A percentile compares a stretch with the other conserved stretches of the same genome.
Evolutionary conservation across 1,140 invertebrate species (phyloP).

Genomic region (Harpegnathos saltator): DNA sequence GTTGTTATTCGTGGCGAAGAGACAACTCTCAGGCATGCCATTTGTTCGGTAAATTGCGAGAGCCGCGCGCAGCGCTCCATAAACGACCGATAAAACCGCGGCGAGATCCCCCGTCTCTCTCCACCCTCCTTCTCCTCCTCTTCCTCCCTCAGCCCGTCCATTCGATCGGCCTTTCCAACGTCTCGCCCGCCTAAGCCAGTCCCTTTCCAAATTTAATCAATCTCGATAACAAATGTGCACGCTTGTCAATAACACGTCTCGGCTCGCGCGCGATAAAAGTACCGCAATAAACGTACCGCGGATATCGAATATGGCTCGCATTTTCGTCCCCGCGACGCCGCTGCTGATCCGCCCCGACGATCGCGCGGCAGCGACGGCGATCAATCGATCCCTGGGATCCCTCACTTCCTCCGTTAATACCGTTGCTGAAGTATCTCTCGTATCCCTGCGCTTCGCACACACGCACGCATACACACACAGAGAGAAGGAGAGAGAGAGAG

Average conservation of each 20-base stretch:
- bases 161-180: slow-evolving; percentile 41
- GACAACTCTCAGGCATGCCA: slow-evolving; percentile 28
- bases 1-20: slow-evolving; percentile 11
- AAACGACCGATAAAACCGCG: slow-evolving; percentile 36
- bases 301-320: slow-evolving; percentile 69
- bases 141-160: neutral
- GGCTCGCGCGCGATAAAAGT: slow-evolving; percentile 62
- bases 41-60: slow-evolving; percentile 39
- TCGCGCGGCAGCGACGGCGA: slow-evolving; percentile 60
- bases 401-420: slow-evolving; percentile 53
- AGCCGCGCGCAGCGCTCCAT: slow-evolving; percentile 12
- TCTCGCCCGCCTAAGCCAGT: slow-evolving; percentile 20
- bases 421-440: slow-evolving; percentile 28
- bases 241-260: slow-evolving; percentile 67
- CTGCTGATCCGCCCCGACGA: slow-evolving; percentile 42
- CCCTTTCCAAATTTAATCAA: slow-evolving; percentile 53
- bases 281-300: slow-evolving; percentile 63
- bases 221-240: slow-evolving; percentile 68
- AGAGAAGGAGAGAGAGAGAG: no score
- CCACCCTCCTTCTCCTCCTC: slow-evolving; percentile 14
- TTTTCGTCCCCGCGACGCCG: slow-evolving; percentile 28
- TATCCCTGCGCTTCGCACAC: slow-evolving; percentile 14
- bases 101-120: slow-evolving; percentile 16
- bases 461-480: neutral
- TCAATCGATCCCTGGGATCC: slow-evolving; percentile 33